phyloP scores from a whole-genome alignment of 92 coral and sea anemone species.

The Heteractis magnifica region DNA sequence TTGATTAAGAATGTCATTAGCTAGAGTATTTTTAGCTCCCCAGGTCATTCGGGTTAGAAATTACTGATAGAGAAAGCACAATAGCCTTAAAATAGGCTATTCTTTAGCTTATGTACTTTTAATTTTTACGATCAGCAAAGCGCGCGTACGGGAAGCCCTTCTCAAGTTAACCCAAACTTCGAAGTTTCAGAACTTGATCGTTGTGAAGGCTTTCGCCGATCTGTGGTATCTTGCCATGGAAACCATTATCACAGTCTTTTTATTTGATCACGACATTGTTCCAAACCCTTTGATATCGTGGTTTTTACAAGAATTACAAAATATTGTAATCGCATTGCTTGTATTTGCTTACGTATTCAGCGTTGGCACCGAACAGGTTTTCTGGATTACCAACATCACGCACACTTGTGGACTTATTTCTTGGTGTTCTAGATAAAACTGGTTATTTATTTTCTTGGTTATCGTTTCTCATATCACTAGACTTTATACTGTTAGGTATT shows the following conservation, averaged over 20 bases:
- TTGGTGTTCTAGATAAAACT: background rate
- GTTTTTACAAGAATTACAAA: background rate
- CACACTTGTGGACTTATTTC: background rate
- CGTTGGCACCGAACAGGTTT: background rate
- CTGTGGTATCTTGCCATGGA: background rate
- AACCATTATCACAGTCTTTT: background rate
- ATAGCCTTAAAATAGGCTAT: conserved; percentile 26
- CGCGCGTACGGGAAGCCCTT: background rate
- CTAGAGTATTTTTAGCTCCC: conserved; percentile 69
- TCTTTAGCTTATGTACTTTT: conserved; percentile 12
- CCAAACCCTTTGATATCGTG: background rate
- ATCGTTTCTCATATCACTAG: conserved; percentile 4
- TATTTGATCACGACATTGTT: background rate
- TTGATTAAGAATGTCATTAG: conserved; percentile 64
- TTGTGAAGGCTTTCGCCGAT: background rate
- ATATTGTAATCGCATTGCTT: background rate
- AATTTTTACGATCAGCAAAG: background rate
- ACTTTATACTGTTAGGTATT: conserved; percentile 6
- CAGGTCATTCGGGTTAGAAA: conserved; percentile 65
- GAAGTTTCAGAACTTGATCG: background rate
- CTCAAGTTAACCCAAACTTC: background rate
- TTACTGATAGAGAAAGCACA: conserved; percentile 25
- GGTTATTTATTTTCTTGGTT: background rate
- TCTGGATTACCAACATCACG: background rate
- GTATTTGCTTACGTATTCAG: background rate